Percentiles rank a stretch among this genome's conserved stretches.
These are phyloP conservation scores for Deroptyus accipitrinus DNA, from an alignment of 2,113 vertebrate species.

Conservation along the genomic window DNA sequence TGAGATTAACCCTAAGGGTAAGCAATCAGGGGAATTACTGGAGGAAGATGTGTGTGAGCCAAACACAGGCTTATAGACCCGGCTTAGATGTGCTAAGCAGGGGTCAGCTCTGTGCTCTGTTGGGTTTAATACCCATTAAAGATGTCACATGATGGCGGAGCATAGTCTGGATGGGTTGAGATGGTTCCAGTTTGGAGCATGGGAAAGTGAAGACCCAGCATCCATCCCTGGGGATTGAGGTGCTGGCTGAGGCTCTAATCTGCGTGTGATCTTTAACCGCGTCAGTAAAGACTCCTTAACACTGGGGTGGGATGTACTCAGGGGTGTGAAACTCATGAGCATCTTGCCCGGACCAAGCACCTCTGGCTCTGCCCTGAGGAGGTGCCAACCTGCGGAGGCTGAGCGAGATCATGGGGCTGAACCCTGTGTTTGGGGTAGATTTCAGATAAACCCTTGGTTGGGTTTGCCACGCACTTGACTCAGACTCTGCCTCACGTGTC, in stretches of 20 bases:
- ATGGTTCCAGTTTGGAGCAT: accelerated
- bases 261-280: accelerated
- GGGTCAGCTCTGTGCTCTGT: neutral
- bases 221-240: accelerated
- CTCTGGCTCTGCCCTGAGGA: accelerated
- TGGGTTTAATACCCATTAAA: neutral
- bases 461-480: accelerated
- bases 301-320: neutral
- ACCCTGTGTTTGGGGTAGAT: neutral
- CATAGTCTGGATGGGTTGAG: neutral
- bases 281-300: neutral
- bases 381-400: neutral
- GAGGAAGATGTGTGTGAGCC: neutral
- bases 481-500: neutral
- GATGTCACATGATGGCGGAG: accelerated
- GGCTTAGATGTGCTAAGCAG: neutral
- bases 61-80: neutral
- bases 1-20: neutral
- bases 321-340: neutral
- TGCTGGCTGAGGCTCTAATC: neutral
- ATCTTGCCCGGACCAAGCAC: neutral
- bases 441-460: neutral
- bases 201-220: neutral
- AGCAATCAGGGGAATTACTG: neutral
- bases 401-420: neutral